Evolutionary conservation across 1,140 invertebrate genomes (phyloP).

Genomic region (Pectinophora gossypiella): DNA sequence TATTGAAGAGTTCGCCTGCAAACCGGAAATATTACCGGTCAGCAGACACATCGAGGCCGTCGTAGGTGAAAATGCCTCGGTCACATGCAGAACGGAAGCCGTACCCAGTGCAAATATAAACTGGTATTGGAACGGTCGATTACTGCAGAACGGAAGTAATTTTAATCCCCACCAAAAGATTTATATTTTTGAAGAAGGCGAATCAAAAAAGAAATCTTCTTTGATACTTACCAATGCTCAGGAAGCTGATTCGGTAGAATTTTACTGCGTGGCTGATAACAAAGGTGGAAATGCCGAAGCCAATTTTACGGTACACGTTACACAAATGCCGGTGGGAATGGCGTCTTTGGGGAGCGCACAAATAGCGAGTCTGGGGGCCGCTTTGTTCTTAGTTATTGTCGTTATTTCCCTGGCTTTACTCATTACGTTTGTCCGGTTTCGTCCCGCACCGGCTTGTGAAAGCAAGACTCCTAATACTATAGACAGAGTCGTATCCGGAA

Average conservation of each 20-base stretch:
- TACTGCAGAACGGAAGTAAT: conserved; percentile 86
- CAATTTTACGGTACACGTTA: conserved; percentile 91
- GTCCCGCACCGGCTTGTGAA: conserved; percentile 81
- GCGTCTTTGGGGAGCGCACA: conserved; percentile 88
- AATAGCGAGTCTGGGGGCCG: conserved; percentile 89
- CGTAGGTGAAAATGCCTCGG: conserved; percentile 89
- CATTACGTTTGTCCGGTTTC: conserved; percentile 82
- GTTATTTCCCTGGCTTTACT: conserved; percentile 85
- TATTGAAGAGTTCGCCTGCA: conserved; percentile 91
- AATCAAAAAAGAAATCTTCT: conserved; percentile 83
- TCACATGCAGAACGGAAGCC: conserved; percentile 86
- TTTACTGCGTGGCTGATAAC: conserved; percentile 94
- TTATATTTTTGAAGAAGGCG: conserved; percentile 86
- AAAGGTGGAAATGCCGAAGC: conserved; percentile 93
- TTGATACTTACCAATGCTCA: conserved; percentile 91
- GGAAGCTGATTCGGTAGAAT: conserved; percentile 91
- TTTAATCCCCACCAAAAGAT: conserved; percentile 89
- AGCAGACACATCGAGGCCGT: conserved; percentile 85
- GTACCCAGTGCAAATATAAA: conserved; percentile 88
- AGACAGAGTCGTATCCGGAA: conserved; percentile 81
- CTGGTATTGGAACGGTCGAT: conserved; percentile 91
- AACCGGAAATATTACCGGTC: conserved; percentile 86
- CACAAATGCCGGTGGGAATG: conserved; percentile 84
- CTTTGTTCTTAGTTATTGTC: conserved; percentile 86
- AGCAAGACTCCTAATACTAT: conserved; percentile 84